phyloP scores from a whole-genome alignment of 2,797 vertebrate genomes.

The Syngnathus acus region DNA sequence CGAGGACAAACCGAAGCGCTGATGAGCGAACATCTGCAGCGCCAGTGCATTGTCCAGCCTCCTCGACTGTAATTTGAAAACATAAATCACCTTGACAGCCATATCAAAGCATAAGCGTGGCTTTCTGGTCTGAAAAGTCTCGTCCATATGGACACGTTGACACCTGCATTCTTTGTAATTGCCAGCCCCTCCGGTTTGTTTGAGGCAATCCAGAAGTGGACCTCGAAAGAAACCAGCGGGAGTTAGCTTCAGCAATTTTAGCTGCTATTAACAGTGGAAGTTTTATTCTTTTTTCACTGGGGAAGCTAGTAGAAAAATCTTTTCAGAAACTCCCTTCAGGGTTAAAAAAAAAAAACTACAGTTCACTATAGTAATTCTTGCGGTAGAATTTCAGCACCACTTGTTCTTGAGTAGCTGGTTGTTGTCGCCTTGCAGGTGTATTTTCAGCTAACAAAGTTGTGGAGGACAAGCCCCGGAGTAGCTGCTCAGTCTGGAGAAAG shows the following conservation, averaged over 20 bases:
- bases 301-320: not conserved
- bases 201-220: not conserved
- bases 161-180: not conserved
- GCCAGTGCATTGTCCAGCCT: not conserved
- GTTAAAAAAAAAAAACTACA: not conserved
- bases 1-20: conserved; percentile 42
- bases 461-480: conserved; percentile 17
- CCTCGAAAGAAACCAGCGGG: not conserved
- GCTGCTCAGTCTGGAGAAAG: conserved; percentile 6
- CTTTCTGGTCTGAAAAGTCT: not conserved
- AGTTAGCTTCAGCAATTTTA: not conserved
- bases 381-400: conserved; percentile 21
- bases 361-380: conserved; percentile 11
- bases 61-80: not conserved
- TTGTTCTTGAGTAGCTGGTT: conserved; percentile 32
- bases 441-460: conserved; percentile 16
- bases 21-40: conserved; percentile 40
- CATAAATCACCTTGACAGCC: not conserved
- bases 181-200: too few relatives aligned
- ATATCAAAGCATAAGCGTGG: not conserved
- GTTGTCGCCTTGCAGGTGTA: conserved; percentile 14
- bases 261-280: not conserved
- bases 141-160: not conserved
- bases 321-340: not conserved
- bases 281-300: not conserved